Percentiles rank a stretch among this genome's conserved stretches.
Conservation (phyloP, 2,888 invertebrate species). For the Drosophila kuntzei region DNA sequence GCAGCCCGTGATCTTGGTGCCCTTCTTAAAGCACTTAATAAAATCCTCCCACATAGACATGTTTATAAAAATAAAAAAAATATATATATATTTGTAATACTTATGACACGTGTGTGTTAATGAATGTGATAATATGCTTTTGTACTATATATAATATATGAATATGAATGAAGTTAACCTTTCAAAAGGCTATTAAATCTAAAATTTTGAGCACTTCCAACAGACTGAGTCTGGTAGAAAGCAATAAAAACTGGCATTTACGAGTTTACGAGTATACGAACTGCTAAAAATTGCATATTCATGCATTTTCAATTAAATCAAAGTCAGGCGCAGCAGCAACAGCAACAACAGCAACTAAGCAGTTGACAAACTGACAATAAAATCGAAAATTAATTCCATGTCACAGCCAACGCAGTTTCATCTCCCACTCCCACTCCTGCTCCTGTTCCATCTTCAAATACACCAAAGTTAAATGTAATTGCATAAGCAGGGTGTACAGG, state of each 20-base stretch:
- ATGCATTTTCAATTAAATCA: constrained; percentile 80
- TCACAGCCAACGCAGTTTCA: constrained; percentile 51
- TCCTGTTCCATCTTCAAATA: constrained; percentile 18
- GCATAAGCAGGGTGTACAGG: constrained; percentile 50
- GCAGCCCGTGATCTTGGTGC: constrained; percentile 15
- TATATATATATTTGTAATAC: constrained; percentile 21
- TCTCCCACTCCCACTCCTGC: not conserved
- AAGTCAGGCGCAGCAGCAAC: constrained; percentile 65
- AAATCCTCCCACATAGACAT: constrained; percentile 60
- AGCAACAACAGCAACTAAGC: constrained; percentile 43
- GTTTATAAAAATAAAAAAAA: constrained; percentile 21
- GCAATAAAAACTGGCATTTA: constrained; percentile 45
- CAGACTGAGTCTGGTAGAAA: constrained; percentile 1
- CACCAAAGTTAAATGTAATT: constrained; percentile 73
- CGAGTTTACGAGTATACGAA: constrained; percentile 32
- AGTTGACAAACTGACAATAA: constrained; percentile 77
- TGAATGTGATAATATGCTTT: constrained; percentile 24
- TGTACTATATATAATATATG: not conserved
- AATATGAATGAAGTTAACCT: constrained; percentile 24
- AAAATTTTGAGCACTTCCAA: constrained; percentile 45
- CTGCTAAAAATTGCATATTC: constrained; percentile 76
- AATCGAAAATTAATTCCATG: constrained; percentile 81
- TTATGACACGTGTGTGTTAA: constrained; percentile 33
- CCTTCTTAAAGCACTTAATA: constrained; percentile 50
- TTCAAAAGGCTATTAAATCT: constrained; percentile 27